These are phyloP conservation scores for Peribatodes rhomboidaria DNA, from an alignment of 2,888 invertebrate species.

Conservation along the genomic window DNA sequence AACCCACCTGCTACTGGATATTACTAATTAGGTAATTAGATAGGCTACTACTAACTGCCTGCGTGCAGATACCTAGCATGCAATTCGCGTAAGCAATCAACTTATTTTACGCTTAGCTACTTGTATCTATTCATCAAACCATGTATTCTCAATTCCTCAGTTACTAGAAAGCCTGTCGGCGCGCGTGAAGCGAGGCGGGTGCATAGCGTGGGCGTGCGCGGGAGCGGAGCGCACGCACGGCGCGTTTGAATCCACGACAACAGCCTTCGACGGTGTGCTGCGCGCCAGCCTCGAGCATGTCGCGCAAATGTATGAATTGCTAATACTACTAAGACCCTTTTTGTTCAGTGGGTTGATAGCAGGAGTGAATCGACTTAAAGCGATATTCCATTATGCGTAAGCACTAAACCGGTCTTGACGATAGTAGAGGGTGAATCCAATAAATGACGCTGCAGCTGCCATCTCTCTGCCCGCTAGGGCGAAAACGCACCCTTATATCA, in stretches of 20 bases:
- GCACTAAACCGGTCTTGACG: too few relatives aligned
- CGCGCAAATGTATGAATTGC: constrained; percentile 63
- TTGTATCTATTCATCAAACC: constrained; percentile 2
- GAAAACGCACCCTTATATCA: too few relatives aligned
- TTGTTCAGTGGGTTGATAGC: not conserved
- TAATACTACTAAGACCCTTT: not conserved
- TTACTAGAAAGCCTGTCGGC: constrained; percentile 66
- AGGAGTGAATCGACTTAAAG: too few relatives aligned
- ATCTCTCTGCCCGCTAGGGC: too few relatives aligned
- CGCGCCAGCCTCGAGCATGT: constrained; percentile 66
- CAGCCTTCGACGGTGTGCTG: constrained; percentile 72
- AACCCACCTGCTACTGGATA: not conserved
- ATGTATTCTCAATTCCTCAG: too few relatives aligned
- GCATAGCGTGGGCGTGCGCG: constrained; percentile 73
- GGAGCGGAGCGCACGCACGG: constrained; percentile 51
- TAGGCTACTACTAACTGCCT: too few relatives aligned
- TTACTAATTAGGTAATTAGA: too few relatives aligned
- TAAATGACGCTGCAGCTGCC: too few relatives aligned
- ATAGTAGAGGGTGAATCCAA: too few relatives aligned
- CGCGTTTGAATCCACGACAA: constrained; percentile 58
- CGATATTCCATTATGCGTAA: too few relatives aligned
- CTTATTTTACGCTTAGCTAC: not conserved
- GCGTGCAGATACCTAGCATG: too few relatives aligned
- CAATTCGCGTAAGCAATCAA: too few relatives aligned
- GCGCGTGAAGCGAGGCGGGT: constrained; percentile 64